Percentiles rank a stretch among this genome's conserved stretches.
phyloP scores from a whole-genome alignment of 2,888 invertebrate genomes.

The Thymelicus acteon region DNA sequence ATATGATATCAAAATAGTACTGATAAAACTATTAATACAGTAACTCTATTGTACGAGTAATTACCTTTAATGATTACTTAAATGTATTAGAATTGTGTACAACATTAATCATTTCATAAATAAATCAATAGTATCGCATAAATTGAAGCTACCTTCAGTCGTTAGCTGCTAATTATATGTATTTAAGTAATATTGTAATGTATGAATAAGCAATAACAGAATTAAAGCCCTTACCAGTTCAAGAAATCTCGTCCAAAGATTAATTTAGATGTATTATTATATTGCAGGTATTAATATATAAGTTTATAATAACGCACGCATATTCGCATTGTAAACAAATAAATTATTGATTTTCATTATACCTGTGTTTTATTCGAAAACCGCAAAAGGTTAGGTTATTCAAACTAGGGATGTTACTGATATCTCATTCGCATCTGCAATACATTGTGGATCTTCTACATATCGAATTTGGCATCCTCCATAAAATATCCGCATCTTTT shows the following conservation, averaged over 20 bases:
- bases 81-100: background rate
- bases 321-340: slow-evolving; percentile 58
- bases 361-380: slow-evolving; percentile 46
- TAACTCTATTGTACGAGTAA: background rate
- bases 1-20: slow-evolving; percentile 4
- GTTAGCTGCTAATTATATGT: slow-evolving; percentile 34
- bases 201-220: slow-evolving; percentile 40
- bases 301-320: slow-evolving; percentile 54
- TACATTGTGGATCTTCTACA: too few relatives aligned
- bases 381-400: too few relatives aligned
- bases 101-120: background rate
- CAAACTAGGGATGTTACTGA: too few relatives aligned
- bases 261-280: slow-evolving; percentile 60
- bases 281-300: slow-evolving; percentile 45
- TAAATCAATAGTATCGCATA: slow-evolving; percentile 8
- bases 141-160: slow-evolving; percentile 29
- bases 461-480: too few relatives aligned
- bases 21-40: background rate
- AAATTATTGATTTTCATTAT: slow-evolving; percentile 65
- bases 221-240: slow-evolving; percentile 77
- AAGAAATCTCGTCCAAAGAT: slow-evolving; percentile 76
- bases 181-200: slow-evolving; percentile 30
- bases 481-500: too few relatives aligned
- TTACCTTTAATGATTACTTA: too few relatives aligned
- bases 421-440: too few relatives aligned